These are phyloP conservation scores for Acromyrmex charruanus DNA, from an alignment of 1,140 invertebrate genomes.

Conservation along the genomic window DNA sequence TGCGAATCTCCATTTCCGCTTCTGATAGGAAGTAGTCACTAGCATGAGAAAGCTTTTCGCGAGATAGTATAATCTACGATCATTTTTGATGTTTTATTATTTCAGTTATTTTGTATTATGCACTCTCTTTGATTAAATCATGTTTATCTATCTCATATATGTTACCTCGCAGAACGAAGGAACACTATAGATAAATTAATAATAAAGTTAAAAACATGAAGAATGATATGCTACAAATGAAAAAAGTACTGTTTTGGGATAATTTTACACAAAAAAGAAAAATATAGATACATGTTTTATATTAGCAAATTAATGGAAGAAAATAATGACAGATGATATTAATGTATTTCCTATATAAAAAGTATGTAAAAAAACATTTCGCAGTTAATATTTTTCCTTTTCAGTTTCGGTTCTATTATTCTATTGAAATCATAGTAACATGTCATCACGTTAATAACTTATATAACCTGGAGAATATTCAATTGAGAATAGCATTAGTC, in stretches of 20 bases:
- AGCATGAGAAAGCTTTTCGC: constrained; percentile 32
- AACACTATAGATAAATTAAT: background rate
- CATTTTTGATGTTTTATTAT: constrained; percentile 21
- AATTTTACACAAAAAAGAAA: constrained; percentile 1
- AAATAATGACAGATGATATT: background rate
- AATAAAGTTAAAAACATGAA: background rate
- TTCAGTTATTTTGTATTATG: constrained; percentile 2
- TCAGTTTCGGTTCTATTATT: background rate
- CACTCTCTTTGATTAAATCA: constrained; percentile 6
- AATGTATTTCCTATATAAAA: background rate
- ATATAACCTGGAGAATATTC: background rate
- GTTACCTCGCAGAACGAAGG: background rate
- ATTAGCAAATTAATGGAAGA: background rate
- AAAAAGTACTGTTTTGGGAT: background rate
- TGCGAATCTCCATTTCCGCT: constrained; percentile 67
- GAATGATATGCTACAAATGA: background rate
- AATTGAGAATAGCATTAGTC: constrained; percentile 11
- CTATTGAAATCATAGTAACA: background rate
- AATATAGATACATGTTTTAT: background rate
- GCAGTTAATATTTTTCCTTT: background rate
- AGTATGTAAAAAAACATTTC: background rate
- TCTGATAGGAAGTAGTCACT: constrained; percentile 46
- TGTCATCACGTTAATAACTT: constrained; percentile 19
- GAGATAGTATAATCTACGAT: background rate
- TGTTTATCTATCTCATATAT: background rate